Conservation (phyloP, 1,140 invertebrate species). For the Pogonognathellus flavescens region DNA sequence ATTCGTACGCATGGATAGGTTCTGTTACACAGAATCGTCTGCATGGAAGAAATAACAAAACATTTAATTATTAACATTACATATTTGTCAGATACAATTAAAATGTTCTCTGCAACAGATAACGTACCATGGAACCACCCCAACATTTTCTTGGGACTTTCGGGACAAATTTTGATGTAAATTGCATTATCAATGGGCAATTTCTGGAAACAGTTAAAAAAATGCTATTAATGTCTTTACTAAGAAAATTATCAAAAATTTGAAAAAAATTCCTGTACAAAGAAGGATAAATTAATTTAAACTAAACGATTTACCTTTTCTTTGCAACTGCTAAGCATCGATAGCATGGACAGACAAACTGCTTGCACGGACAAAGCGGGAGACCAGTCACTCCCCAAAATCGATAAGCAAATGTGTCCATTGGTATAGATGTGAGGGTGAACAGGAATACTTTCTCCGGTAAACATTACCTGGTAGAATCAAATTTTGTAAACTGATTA, state of each 20-base stretch:
- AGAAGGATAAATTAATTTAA: too few species aligned
- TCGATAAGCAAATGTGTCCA: conserved; percentile 98
- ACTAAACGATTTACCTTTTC: too few species aligned
- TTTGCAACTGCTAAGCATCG: conserved; percentile 98
- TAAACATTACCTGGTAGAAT: conserved; percentile 93
- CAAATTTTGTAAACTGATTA: too few species aligned
- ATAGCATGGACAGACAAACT: conserved; percentile 96
- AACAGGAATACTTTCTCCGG: conserved; percentile 95
- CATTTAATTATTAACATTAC: too few species aligned
- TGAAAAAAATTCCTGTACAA: too few species aligned
- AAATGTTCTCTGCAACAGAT: too few species aligned
- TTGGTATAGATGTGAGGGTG: conserved; percentile 99
- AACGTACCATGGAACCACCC: conserved; percentile 97
- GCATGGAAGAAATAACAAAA: too few species aligned
- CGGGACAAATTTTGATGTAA: conserved; percentile 98
- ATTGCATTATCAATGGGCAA: conserved; percentile 94
- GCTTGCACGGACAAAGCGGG: conserved; percentile 96
- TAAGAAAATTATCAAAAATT: too few species aligned
- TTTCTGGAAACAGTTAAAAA: conserved; percentile 78
- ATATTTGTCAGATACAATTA: too few species aligned
- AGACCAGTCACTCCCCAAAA: conserved; percentile 98
- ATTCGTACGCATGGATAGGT: too few species aligned
- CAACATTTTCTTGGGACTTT: conserved; percentile 99
- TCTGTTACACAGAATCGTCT: too few species aligned
- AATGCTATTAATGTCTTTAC: too few species aligned